phyloP scores from a whole-genome alignment of 2,113 vertebrate genomes.

The Meriones unguiculatus region DNA sequence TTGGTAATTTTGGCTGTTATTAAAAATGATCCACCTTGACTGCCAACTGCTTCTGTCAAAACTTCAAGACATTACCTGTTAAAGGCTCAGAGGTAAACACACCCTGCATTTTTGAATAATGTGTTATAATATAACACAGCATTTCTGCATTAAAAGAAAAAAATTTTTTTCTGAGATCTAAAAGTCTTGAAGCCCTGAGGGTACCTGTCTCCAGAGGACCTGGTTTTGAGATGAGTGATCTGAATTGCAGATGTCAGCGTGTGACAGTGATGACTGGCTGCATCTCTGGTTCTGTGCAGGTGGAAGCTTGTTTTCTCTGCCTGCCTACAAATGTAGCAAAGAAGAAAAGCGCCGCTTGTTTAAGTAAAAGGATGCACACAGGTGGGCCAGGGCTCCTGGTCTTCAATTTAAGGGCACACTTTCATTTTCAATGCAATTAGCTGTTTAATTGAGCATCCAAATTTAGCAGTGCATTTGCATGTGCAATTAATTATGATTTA shows the following conservation, averaged over 20 bases:
- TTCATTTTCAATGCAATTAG: constrained; percentile 82
- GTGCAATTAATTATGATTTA: constrained; percentile 85
- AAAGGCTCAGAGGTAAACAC: neutral
- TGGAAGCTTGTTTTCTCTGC: neutral
- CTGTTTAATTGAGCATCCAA: constrained; percentile 82
- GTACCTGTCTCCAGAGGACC: neutral
- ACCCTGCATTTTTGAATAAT: neutral
- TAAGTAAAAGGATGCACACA: constrained; percentile 53
- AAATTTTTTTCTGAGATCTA: neutral
- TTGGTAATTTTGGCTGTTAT: neutral
- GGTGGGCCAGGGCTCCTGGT: constrained; percentile 46
- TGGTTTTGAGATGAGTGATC: constrained; percentile 29
- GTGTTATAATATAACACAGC: neutral
- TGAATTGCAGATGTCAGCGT: neutral
- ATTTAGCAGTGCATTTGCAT: constrained; percentile 83
- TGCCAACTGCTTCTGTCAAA: neutral
- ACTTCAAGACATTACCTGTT: neutral
- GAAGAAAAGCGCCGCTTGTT: constrained; percentile 33
- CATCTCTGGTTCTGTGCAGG: neutral
- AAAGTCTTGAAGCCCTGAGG: neutral
- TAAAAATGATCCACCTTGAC: neutral
- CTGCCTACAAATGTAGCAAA: neutral
- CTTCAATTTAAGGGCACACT: constrained; percentile 69
- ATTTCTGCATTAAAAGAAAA: neutral
- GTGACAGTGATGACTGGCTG: neutral